Base-by-base conservation (phyloP, 1,140 invertebrate genomes). In the Physella acuta region DNA sequence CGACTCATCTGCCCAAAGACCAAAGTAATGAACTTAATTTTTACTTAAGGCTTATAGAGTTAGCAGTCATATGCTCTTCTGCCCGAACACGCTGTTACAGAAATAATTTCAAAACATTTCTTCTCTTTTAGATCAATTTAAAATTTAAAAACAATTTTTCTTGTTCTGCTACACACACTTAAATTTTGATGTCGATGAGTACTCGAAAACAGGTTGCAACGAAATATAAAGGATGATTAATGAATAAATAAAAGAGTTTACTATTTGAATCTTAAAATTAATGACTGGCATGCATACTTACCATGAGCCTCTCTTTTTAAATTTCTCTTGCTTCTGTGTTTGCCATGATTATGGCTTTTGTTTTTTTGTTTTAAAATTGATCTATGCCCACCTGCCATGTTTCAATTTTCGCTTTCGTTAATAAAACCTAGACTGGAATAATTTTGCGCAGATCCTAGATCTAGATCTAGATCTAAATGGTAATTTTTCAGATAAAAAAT, bases 321-420 rank as follows among this genome's bases (percentile, higher is more conserved):
- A 34, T 49, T 60, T 51, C 66, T 59, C 51, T 68, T 68, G 30
- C 66, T 68, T 3, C 56, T n/a, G 26, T 68, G 66, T 68, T 68
- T 68, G 1, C 66, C 66, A 51, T 60, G 55, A 60, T 51, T 68
- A 26, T 68, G 66, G 24, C 36, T 3, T 51, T 68, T 68, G 30
- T 68, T 68, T 49, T 60, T 68, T 56, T 68, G 66, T 51, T 68
- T 68, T 8, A 68, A 26, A 3, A 44, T 56, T 2, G 52, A 26
- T 24, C 64, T 52, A 30, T 66, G 64, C 34, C 51, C 64, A 28
- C 64, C 64, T 36, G 64, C 64, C 64, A 66, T 66, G 52, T 26
- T 66, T 52, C 26, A 34, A 17, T 2, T 60, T 65, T 33, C 14
- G 28, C 53, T 20, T 49, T 63, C 1, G 5, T 49, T 34, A 36